These are phyloP conservation scores for Zaprionus lineosus DNA, from an alignment of 2,888 invertebrate genomes.

Conservation along the genomic window DNA sequence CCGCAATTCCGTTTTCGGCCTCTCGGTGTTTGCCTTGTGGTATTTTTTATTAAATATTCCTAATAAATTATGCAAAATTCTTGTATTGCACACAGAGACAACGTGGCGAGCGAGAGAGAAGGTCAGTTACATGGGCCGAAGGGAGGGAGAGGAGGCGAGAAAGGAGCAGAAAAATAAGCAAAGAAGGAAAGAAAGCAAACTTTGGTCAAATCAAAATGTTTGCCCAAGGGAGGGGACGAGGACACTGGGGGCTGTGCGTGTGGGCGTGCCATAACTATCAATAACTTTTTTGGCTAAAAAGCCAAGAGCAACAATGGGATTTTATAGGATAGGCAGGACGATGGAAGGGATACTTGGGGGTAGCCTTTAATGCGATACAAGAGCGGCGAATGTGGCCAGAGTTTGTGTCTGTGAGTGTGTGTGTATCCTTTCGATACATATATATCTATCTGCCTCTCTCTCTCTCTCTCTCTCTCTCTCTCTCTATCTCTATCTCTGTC, in stretches of 20 bases:
- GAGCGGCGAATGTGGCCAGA: conserved; percentile 49
- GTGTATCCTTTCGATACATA: conserved; percentile 37
- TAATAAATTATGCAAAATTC: conserved; percentile 77
- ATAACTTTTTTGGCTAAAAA: conserved; percentile 55
- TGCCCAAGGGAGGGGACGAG: conserved; percentile 21
- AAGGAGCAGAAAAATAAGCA: conserved; percentile 1
- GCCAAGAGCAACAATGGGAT: conserved; percentile 40
- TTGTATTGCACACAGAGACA: conserved; percentile 59
- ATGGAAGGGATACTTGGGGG: conserved; percentile 7
- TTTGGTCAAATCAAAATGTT: conserved; percentile 67
- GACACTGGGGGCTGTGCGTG: conserved; percentile 31
- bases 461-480: too few species aligned
- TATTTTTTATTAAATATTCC: conserved; percentile 76
- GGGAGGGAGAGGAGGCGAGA: conserved; percentile 2
- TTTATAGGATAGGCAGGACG: conserved; percentile 15
- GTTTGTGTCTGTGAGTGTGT: conserved; percentile 30
- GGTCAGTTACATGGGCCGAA: neutral
- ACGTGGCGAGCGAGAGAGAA: conserved; percentile 10
- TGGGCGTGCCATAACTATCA: conserved; percentile 70
- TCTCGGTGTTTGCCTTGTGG: conserved; percentile 67
- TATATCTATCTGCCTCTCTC: too few species aligned
- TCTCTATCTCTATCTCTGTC: conserved; percentile 7
- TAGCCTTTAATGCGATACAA: conserved; percentile 55
- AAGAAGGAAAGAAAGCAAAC: conserved; percentile 3
- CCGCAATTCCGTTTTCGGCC: conserved; percentile 47